Percentiles rank a stretch among this genome's conserved stretches.
These are phyloP conservation scores for Furcifer pardalis DNA, from an alignment of 2,797 vertebrate genomes.

Conservation along the genomic window DNA sequence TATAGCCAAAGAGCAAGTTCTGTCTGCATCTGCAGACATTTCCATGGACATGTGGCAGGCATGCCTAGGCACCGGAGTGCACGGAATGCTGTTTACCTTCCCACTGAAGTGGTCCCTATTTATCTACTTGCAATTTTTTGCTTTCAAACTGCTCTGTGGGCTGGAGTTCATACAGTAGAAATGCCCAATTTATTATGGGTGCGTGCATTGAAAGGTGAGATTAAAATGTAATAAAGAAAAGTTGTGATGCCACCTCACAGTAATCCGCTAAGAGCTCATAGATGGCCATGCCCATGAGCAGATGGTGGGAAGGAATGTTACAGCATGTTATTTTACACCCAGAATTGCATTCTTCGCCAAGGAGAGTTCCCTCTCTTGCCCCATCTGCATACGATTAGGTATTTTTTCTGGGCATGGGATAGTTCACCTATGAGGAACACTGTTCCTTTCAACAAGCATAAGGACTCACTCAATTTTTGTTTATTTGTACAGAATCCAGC, in stretches of 20 bases:
- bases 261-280: no score
- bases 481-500: conserved; percentile 43
- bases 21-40: no score
- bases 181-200: not conserved
- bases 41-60: no score
- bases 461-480: not conserved
- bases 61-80: no score
- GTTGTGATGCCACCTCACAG: not conserved
- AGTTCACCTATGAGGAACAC: not conserved
- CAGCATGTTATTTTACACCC: not conserved
- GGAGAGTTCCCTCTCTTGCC: not conserved
- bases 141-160: no score
- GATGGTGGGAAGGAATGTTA: no score
- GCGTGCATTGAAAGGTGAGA: not conserved
- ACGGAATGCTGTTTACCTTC: no score
- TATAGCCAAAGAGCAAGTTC: no score
- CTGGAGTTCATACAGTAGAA: no score
- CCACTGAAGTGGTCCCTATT: no score
- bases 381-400: not conserved
- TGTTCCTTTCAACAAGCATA: not conserved
- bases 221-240: not conserved
- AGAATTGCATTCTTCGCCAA: no score
- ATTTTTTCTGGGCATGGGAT: not conserved
- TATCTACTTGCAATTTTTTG: no score
- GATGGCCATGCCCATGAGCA: not conserved